These are phyloP conservation scores for Pseudomyrmex dendroicus DNA, from an alignment of 1,140 invertebrate species.

Conservation along the genomic window DNA sequence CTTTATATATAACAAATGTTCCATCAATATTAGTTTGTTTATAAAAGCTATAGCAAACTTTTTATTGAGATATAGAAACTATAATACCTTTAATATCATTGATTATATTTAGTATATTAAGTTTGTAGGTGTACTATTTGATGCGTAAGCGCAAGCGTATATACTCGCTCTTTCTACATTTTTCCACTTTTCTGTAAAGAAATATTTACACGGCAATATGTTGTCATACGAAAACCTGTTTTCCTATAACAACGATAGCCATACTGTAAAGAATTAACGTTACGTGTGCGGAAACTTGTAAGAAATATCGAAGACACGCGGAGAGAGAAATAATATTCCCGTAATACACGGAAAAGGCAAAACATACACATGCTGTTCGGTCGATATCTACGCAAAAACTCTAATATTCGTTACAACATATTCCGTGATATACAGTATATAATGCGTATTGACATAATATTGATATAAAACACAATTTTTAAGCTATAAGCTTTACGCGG, in stretches of 20 bases:
- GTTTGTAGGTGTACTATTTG: neutral
- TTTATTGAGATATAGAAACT: neutral
- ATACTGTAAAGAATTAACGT: neutral
- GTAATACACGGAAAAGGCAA: constrained; percentile 32
- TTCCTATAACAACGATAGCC: constrained; percentile 28
- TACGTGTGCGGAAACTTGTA: constrained; percentile 42
- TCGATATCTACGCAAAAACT: constrained; percentile 22
- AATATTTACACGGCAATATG: constrained; percentile 5
- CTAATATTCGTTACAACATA: constrained; percentile 46
- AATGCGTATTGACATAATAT: constrained; percentile 43
- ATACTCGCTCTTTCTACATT: neutral
- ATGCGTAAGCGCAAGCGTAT: too few species aligned
- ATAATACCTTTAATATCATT: neutral
- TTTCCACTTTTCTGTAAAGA: neutral
- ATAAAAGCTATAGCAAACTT: neutral
- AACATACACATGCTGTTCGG: constrained; percentile 35
- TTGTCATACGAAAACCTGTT: neutral
- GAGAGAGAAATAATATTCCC: constrained; percentile 4
- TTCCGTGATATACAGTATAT: constrained; percentile 21
- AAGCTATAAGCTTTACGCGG: constrained; percentile 19
- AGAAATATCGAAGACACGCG: constrained; percentile 12
- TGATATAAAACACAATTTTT: constrained; percentile 55
- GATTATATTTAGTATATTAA: neutral
- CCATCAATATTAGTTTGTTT: neutral
- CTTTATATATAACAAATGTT: neutral